Evolutionary conservation across 2,113 vertebrate species (phyloP).

Genomic region (Manacus vitellinus): DNA sequence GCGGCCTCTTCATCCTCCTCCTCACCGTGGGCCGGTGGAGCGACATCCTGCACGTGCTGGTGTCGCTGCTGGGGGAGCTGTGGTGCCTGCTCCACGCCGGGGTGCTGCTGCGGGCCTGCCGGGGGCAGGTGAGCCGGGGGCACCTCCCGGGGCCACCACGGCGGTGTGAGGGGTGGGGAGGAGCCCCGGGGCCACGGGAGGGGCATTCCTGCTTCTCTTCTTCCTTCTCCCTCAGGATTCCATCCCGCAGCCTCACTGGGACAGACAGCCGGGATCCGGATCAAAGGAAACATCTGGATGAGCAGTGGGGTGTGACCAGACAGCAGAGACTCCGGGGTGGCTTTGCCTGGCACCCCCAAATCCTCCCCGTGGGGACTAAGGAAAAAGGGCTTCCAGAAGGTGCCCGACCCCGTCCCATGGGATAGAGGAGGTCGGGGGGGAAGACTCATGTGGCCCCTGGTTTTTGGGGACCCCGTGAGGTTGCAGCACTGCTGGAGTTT

Average conservation of each 20-base stretch:
- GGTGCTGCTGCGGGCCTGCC: conserved; percentile 76
- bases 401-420: background rate
- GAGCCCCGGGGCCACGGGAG: background rate
- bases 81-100: conserved; percentile 79
- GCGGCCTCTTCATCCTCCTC: conserved; percentile 88
- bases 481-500: background rate
- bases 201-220: background rate
- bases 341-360: rapidly evolving
- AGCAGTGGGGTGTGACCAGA: rapidly evolving
- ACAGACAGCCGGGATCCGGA: rapidly evolving
- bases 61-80: conserved; percentile 87
- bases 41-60: conserved; percentile 83
- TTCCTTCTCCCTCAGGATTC: background rate
- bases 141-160: rapidly evolving
- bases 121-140: conserved; percentile 73
- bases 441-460: rapidly evolving
- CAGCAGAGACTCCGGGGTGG: background rate
- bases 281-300: background rate
- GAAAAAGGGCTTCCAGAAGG: background rate
- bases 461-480: rapidly evolving
- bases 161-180: background rate
- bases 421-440: background rate
- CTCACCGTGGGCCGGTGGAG: conserved; percentile 88
- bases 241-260: background rate
- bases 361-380: background rate